phyloP scores from a whole-genome alignment of 2,888 invertebrate genomes.

The Ornithoptera priamus region DNA sequence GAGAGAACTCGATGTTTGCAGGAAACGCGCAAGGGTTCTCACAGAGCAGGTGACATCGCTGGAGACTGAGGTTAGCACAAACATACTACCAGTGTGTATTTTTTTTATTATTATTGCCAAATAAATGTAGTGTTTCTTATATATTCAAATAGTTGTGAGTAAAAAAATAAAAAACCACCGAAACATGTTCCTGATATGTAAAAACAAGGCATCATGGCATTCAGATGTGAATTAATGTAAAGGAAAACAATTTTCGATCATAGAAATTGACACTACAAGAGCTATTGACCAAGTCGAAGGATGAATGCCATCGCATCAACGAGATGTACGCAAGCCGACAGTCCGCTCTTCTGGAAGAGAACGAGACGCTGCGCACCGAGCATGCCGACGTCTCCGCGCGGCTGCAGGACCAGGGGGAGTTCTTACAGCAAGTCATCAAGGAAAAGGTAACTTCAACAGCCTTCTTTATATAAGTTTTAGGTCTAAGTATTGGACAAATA shows the following conservation, averaged over 20 bases:
- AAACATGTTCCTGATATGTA: too few relatives aligned
- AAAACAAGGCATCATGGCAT: not conserved
- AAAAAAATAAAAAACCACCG: too few relatives aligned
- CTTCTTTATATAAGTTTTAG: too few relatives aligned
- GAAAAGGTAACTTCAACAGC: constrained; percentile 53
- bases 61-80: constrained; percentile 52
- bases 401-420: constrained; percentile 60
- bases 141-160: too few relatives aligned
- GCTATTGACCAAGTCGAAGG: constrained; percentile 60
- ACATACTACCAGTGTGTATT: too few relatives aligned
- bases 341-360: constrained; percentile 57
- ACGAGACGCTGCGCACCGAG: constrained; percentile 55
- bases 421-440: constrained; percentile 59
- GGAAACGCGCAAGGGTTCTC: constrained; percentile 39
- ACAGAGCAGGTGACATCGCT: constrained; percentile 48
- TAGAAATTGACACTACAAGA: constrained; percentile 67
- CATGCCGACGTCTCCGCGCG: constrained; percentile 54
- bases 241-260: constrained; percentile 6
- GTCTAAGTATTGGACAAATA: too few relatives aligned
- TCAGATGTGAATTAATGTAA: not conserved
- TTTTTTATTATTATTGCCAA: too few relatives aligned
- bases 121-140: too few relatives aligned
- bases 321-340: constrained; percentile 71
- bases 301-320: constrained; percentile 72
- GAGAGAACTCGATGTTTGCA: constrained; percentile 50